phyloP scores from a whole-genome alignment of 2,888 invertebrate genomes.

The Zhuqinia jingwanae region DNA sequence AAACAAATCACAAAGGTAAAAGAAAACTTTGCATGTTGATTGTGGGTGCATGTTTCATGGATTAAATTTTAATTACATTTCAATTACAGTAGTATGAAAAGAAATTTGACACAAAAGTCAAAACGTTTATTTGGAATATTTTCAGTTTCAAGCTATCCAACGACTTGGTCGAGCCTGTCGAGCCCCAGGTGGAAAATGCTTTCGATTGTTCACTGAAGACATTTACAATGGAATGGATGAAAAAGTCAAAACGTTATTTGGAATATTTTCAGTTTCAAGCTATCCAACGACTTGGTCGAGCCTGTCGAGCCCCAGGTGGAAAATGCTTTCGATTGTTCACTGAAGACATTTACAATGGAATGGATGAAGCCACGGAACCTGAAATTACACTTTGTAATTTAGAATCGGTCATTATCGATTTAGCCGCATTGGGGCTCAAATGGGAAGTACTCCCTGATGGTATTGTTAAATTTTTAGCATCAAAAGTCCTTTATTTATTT shows the following conservation, averaged over 20 bases:
- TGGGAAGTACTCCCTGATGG: too few species aligned
- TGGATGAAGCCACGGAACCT: conserved; percentile 80
- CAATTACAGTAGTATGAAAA: neutral
- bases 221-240: conserved; percentile 79
- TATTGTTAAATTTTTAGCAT: too few species aligned
- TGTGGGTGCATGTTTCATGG: too few species aligned
- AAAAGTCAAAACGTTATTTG: too few species aligned
- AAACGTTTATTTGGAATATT: too few species aligned
- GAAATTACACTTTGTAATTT: conserved; percentile 87
- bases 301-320: conserved; percentile 81
- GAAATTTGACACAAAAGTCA: too few species aligned
- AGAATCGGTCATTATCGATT: conserved; percentile 82
- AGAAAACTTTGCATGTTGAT: too few species aligned
- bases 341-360: conserved; percentile 77
- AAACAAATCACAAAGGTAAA: conserved; percentile 46
- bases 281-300: conserved; percentile 81
- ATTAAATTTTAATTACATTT: neutral
- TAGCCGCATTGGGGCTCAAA: conserved; percentile 99
- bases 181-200: conserved; percentile 80
- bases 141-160: conserved; percentile 84
- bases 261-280: conserved; percentile 87
- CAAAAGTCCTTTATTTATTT: too few species aligned
- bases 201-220: conserved; percentile 80
- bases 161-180: conserved; percentile 81
- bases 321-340: conserved; percentile 81